Percentiles rank a stretch among this genome's conserved stretches.
Evolutionary conservation across 2,797 vertebrate genomes (phyloP).

Genomic region (Anguilla megastoma): DNA sequence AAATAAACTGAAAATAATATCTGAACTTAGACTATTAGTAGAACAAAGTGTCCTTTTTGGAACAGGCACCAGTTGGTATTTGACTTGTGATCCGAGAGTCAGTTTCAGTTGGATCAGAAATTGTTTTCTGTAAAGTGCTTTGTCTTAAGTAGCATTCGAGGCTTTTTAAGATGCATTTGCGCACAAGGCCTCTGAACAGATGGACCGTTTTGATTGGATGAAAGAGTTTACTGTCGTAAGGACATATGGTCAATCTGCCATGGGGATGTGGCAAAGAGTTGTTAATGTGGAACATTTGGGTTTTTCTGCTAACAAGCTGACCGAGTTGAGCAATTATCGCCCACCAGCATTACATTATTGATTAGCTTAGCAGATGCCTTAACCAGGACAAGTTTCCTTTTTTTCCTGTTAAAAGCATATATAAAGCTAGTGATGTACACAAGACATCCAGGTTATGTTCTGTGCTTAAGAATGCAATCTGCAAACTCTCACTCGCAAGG

Average conservation of each 20-base stretch:
- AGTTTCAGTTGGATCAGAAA: slow-evolving; percentile 11
- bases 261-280: background rate
- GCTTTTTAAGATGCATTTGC: slow-evolving; percentile 64
- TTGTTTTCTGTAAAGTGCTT: slow-evolving; percentile 35
- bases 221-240: slow-evolving; percentile 15
- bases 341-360: background rate
- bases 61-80: background rate
- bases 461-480: background rate
- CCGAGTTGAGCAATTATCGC: background rate
- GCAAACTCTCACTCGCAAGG: too few species aligned
- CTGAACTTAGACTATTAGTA: background rate
- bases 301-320: background rate
- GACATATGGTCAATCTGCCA: background rate
- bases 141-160: slow-evolving; percentile 65
- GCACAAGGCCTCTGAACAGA: slow-evolving; percentile 61
- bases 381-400: background rate
- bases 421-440: background rate
- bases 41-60: background rate
- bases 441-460: background rate
- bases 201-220: slow-evolving; percentile 56
- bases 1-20: background rate
- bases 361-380: background rate
- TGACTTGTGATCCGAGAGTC: slow-evolving; percentile 29
- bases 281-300: background rate
- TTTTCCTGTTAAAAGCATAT: background rate